phyloP scores from a whole-genome alignment of 2,888 invertebrate species.

The Stenichneumon culpator region DNA sequence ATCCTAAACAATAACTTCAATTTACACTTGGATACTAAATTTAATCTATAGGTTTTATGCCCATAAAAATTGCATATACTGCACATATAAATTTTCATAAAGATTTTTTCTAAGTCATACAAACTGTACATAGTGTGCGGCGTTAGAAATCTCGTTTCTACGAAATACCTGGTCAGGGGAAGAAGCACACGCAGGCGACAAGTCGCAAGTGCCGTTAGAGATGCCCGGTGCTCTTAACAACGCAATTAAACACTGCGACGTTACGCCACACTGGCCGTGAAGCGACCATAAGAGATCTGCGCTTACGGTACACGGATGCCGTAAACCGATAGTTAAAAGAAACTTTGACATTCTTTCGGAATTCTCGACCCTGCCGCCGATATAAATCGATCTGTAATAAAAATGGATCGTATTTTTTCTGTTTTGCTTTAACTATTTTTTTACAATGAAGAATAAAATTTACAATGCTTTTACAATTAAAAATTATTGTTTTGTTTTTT shows the following conservation, averaged over 20 bases:
- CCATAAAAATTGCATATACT: background rate
- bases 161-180: conserved; percentile 9
- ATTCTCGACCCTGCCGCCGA: background rate
- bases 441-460: background rate
- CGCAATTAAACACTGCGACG: conserved; percentile 68
- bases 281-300: conserved; percentile 46
- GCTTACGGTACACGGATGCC: conserved; percentile 53
- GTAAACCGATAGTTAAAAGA: conserved; percentile 30
- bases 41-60: background rate
- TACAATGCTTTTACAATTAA: background rate
- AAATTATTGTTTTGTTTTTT: too few relatives aligned
- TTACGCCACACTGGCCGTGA: conserved; percentile 54
- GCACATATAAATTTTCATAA: background rate
- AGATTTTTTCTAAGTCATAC: background rate
- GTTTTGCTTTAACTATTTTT: background rate
- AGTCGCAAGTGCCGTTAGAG: conserved; percentile 63
- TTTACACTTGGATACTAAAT: background rate
- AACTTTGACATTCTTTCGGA: conserved; percentile 12
- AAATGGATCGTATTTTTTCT: background rate
- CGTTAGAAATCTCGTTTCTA: conserved; percentile 35
- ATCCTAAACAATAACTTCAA: background rate
- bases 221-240: conserved; percentile 58
- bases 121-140: background rate
- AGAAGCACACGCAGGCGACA: conserved; percentile 44
- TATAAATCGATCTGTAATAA: background rate